Percentiles rank a stretch among this genome's conserved stretches.
These are phyloP conservation scores for Rhabdophis nuchalis DNA, from an alignment of 2,797 vertebrate species.

Conservation along the genomic window DNA sequence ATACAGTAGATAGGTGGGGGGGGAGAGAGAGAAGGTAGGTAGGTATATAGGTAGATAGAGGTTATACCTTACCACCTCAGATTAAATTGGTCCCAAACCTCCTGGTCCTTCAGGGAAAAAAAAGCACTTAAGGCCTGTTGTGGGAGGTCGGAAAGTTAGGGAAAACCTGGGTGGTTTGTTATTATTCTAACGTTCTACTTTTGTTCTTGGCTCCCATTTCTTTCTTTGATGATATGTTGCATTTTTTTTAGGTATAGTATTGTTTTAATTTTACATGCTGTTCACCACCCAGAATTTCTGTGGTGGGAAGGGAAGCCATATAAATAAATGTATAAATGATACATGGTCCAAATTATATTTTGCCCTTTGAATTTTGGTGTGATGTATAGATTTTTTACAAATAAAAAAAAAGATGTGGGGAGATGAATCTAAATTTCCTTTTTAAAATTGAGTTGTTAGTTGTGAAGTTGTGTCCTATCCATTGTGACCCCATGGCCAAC, in stretches of 20 bases:
- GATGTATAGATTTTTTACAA: background rate
- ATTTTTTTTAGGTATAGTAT: background rate
- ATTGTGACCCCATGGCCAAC: no score
- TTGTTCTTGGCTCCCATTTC: conserved; percentile 13
- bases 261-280: background rate
- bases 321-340: background rate
- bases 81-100: background rate
- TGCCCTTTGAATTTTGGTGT: background rate
- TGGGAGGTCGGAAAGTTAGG: background rate
- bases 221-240: background rate
- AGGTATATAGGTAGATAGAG: no score
- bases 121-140: background rate
- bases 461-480: no score
- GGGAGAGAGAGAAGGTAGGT: no score
- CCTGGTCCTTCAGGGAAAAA: background rate
- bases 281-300: background rate
- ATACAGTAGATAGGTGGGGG: no score
- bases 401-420: conserved; percentile 34
- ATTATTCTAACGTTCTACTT: background rate
- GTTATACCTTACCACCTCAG: background rate
- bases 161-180: background rate
- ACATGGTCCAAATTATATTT: background rate
- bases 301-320: background rate
- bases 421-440: conserved; percentile 36
- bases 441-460: background rate